Conservation (phyloP, 2,888 invertebrate species). For the Drosophila anomalata region DNA sequence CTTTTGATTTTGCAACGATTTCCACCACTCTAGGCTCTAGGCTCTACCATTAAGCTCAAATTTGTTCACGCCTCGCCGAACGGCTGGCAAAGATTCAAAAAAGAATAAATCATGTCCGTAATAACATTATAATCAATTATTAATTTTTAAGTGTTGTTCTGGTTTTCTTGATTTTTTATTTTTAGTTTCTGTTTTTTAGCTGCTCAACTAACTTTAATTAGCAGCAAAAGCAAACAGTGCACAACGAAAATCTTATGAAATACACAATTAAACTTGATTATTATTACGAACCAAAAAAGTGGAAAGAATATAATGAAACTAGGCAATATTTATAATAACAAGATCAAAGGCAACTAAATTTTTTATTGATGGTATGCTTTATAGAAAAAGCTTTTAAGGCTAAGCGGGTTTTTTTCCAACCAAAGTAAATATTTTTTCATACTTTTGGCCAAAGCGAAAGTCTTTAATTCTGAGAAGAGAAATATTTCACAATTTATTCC, state of each 20-base stretch:
- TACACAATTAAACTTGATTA: slow-evolving; percentile 59
- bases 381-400: too few species aligned
- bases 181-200: slow-evolving; percentile 1
- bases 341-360: slow-evolving; percentile 23
- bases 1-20: slow-evolving; percentile 58
- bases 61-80: slow-evolving; percentile 64
- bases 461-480: slow-evolving; percentile 9
- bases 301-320: slow-evolving; percentile 7
- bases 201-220: slow-evolving; percentile 57
- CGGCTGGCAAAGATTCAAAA: slow-evolving; percentile 68
- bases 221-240: slow-evolving; percentile 74
- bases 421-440: too few species aligned
- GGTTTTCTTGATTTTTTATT: slow-evolving; percentile 50
- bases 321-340: slow-evolving; percentile 22
- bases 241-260: slow-evolving; percentile 74
- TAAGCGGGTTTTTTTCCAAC: too few species aligned
- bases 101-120: slow-evolving; percentile 67
- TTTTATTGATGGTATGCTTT: too few species aligned
- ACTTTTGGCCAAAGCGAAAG: slow-evolving; percentile 34
- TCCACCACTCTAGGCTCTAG: slow-evolving; percentile 3
- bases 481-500: slow-evolving; percentile 29
- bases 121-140: slow-evolving; percentile 68
- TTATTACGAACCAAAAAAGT: slow-evolving; percentile 30
- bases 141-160: slow-evolving; percentile 62
- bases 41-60: background rate